These are phyloP conservation scores for Crocallis elinguaria DNA, from an alignment of 2,888 invertebrate species.

Conservation along the genomic window DNA sequence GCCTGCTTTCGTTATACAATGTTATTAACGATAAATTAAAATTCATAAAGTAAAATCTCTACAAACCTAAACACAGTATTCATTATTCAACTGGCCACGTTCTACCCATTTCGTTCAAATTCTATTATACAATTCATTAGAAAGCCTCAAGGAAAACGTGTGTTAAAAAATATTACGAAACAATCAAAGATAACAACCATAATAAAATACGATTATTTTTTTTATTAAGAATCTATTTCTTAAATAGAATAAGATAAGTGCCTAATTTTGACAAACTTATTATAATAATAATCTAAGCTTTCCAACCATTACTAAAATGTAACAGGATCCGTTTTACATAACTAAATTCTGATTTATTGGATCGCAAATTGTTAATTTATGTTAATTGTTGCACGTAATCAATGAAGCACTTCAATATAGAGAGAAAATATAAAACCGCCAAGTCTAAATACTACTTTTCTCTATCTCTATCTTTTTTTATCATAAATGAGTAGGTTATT, in stretches of 20 bases:
- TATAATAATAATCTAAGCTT: constrained; percentile 5
- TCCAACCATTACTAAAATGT: constrained; percentile 19
- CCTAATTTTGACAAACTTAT: neutral
- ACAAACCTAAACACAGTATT: neutral
- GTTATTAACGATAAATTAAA: no score
- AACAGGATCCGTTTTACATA: constrained; percentile 26
- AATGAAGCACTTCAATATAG: constrained; percentile 25
- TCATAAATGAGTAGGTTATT: no score
- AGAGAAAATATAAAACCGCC: constrained; percentile 20
- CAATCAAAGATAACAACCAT: constrained; percentile 2
- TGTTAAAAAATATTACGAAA: constrained; percentile 1
- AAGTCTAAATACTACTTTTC: constrained; percentile 30
- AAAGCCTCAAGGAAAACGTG: constrained; percentile 11
- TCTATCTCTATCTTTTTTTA: no score
- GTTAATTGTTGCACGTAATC: constrained; percentile 25
- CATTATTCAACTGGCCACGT: neutral
- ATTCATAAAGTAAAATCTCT: neutral
- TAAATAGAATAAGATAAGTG: no score
- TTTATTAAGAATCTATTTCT: no score
- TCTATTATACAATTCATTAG: constrained; percentile 5
- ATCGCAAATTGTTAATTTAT: constrained; percentile 27
- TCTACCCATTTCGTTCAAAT: neutral
- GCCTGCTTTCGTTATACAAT: no score
- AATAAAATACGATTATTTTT: no score
- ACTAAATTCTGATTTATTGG: constrained; percentile 8